Evolutionary conservation across 2,888 invertebrate species (phyloP).

Genomic region (Scaptomyza reducta): DNA sequence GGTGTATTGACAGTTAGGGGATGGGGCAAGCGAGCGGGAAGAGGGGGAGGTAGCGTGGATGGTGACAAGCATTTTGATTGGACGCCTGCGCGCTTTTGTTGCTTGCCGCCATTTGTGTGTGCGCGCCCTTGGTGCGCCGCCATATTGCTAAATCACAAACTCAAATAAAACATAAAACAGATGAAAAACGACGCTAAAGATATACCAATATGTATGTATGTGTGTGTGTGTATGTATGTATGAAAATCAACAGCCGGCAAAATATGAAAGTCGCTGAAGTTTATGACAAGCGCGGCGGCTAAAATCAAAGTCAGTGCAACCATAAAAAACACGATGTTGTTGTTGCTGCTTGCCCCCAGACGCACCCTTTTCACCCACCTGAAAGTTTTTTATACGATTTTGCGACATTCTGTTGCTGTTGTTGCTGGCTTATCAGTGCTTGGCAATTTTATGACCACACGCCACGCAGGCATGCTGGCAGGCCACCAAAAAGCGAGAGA

Average conservation of each 20-base stretch:
- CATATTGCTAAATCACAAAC: conserved; percentile 77
- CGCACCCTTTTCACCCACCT: background rate
- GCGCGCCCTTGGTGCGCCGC: conserved; percentile 39
- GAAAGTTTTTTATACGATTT: conserved; percentile 57
- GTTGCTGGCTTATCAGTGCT: conserved; percentile 54
- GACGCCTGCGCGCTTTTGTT: conserved; percentile 53
- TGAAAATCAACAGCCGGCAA: conserved; percentile 72
- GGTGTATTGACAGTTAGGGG: conserved; percentile 9
- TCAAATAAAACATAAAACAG: conserved; percentile 70
- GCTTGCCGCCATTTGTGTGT: conserved; percentile 59
- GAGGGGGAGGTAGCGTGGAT: background rate
- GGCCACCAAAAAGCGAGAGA: background rate
- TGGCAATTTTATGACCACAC: conserved; percentile 59
- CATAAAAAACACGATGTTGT: conserved; percentile 61
- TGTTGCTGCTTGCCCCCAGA: conserved; percentile 6
- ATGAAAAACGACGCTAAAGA: conserved; percentile 39
- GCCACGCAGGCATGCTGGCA: conserved; percentile 1
- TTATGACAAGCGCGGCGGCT: conserved; percentile 78
- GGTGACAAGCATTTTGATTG: conserved; percentile 61
- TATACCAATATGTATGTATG: conserved; percentile 30
- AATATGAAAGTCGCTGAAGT: conserved; percentile 71
- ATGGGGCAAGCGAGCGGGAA: background rate
- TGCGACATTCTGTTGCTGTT: conserved; percentile 66
- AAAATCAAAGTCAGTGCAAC: conserved; percentile 71
- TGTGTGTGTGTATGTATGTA: background rate